A percentile compares a stretch with the other conserved stretches of the same genome.
These are phyloP conservation scores for Spicauda simplicius DNA, from an alignment of 2,888 invertebrate species.

Conservation along the genomic window DNA sequence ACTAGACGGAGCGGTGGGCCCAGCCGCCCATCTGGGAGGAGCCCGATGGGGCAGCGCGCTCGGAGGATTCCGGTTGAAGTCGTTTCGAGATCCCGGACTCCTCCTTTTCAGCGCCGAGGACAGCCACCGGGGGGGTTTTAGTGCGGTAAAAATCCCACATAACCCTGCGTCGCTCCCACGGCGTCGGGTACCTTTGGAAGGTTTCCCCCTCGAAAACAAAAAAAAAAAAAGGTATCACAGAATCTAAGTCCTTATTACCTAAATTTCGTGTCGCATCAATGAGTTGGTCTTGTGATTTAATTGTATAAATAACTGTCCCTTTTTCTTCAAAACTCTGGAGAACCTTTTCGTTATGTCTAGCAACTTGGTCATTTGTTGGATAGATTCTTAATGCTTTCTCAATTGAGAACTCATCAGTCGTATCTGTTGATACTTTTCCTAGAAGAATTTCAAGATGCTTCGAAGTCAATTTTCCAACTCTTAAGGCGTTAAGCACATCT, in stretches of 20 bases:
- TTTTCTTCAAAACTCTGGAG: slow-evolving; percentile 38
- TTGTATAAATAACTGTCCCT: slow-evolving; percentile 37
- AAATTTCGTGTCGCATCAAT: slow-evolving; percentile 40
- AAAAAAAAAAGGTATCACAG: too few relatives aligned
- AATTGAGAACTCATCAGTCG: not conserved
- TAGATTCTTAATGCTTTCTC: slow-evolving; percentile 39
- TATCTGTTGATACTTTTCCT: slow-evolving; percentile 20
- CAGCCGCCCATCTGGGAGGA: too few relatives aligned
- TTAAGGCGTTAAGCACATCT: slow-evolving; percentile 39
- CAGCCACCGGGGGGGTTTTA: too few relatives aligned
- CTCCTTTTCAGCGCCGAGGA: too few relatives aligned
- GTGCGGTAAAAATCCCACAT: too few relatives aligned
- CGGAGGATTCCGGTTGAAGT: too few relatives aligned
- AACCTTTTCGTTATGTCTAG: slow-evolving; percentile 35
- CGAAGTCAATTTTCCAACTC: slow-evolving; percentile 38
- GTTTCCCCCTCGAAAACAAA: too few relatives aligned
- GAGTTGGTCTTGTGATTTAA: slow-evolving; percentile 41
- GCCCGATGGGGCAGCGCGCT: too few relatives aligned
- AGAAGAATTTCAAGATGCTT: slow-evolving; percentile 35
- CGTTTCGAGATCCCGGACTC: too few relatives aligned
- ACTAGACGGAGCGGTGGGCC: too few relatives aligned
- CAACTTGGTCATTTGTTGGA: slow-evolving; percentile 41
- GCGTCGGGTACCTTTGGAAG: too few relatives aligned
- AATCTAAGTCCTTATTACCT: slow-evolving; percentile 12
- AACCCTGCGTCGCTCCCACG: too few relatives aligned